Evolutionary conservation across 35 echinoderm and acorn worm genomes (phyloP).

Genomic region (Lytechinus variegatus): DNA sequence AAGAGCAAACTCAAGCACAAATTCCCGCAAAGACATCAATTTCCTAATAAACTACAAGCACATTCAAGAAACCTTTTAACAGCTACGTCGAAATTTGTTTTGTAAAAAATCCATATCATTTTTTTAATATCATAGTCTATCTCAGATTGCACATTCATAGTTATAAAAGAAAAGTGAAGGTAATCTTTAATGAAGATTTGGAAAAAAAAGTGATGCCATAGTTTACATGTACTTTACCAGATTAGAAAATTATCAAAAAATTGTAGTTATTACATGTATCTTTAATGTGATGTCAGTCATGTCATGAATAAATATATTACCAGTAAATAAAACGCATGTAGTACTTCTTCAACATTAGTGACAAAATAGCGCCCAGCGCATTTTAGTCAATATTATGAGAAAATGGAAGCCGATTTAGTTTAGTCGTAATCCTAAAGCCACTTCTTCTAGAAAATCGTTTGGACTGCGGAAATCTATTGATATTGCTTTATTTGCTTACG

Average conservation of each 20-base stretch:
- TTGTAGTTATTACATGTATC: neutral
- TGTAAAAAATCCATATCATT: too few relatives aligned
- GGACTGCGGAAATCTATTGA: neutral
- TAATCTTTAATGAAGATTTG: too few relatives aligned
- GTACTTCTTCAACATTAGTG: neutral
- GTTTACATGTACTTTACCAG: too few relatives aligned
- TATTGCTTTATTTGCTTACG: neutral
- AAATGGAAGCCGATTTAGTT: neutral
- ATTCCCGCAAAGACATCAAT: too few relatives aligned
- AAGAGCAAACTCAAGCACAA: too few relatives aligned
- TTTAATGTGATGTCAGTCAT: neutral
- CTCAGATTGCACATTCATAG: too few relatives aligned
- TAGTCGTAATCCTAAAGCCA: neutral
- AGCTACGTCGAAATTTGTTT: too few relatives aligned
- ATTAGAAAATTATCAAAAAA: neutral
- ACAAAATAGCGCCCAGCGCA: neutral
- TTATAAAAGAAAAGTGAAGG: too few relatives aligned
- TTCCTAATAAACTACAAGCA: too few relatives aligned
- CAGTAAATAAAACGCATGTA: neutral
- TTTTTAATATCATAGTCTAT: too few relatives aligned
- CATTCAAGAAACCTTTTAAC: too few relatives aligned
- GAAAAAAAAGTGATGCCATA: too few relatives aligned
- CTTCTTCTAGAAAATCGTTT: neutral
- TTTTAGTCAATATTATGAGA: neutral
- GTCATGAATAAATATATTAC: neutral